Conservation (phyloP, 2,888 invertebrate species). For the Tryphoninae sp. region DNA sequence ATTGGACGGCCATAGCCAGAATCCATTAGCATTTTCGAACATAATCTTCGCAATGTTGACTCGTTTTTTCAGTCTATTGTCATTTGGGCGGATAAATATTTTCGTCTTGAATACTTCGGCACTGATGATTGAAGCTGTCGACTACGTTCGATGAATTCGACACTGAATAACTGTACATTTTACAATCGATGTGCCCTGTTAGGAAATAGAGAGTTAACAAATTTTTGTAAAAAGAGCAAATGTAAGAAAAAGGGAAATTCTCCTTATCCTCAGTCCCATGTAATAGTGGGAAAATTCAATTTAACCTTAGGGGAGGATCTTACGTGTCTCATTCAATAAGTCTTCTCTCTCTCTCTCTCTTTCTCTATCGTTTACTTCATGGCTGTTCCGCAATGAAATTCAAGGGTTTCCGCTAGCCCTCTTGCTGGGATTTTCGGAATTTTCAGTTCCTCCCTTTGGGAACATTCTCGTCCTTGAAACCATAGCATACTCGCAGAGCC, state of each 20-base stretch:
- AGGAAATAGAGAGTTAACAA: too few relatives aligned
- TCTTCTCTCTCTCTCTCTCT: constrained; percentile 22
- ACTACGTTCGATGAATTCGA: too few relatives aligned
- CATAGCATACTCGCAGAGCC: not conserved
- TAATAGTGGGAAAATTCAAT: constrained; percentile 53
- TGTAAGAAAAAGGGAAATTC: constrained; percentile 11
- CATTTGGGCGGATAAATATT: too few relatives aligned
- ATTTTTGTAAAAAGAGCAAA: not conserved
- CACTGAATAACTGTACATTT: too few relatives aligned
- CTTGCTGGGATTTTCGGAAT: constrained; percentile 16
- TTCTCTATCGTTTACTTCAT: not conserved
- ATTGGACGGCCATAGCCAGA: too few relatives aligned
- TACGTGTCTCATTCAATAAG: constrained; percentile 42
- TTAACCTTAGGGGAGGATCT: constrained; percentile 42
- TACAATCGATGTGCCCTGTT: too few relatives aligned
- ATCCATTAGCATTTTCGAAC: too few relatives aligned
- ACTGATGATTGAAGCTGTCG: too few relatives aligned
- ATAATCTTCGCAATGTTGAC: too few relatives aligned
- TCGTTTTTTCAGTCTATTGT: too few relatives aligned
- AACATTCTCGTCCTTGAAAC: not conserved
- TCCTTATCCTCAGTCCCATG: constrained; percentile 55
- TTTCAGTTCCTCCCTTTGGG: not conserved
- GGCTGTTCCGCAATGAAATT: constrained; percentile 46
- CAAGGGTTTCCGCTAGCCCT: constrained; percentile 41
- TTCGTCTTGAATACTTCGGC: too few relatives aligned